Base-by-base conservation (phyloP, 2,797 vertebrate species). In the Sebastiscus albofasciatus region DNA sequence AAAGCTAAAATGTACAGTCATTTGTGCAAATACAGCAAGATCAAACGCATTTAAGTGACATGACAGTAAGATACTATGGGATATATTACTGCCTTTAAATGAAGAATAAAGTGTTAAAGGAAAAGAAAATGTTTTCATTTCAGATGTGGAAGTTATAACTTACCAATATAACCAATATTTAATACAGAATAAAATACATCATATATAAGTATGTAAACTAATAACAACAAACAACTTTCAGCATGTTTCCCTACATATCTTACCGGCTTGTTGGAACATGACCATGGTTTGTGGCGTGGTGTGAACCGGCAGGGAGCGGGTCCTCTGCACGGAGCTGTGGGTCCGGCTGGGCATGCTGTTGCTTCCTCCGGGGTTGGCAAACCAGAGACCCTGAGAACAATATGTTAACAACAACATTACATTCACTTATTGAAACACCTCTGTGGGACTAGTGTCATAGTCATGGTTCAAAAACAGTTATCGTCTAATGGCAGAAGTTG, bases 281-380 rank as follows among this genome's bases (percentile, higher is more conserved):
- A 97, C 96, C 97, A 99, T 96, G 86, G 96, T 98, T 92, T 97
- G 98, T 2, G 98, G 97, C 49, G 97, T 98, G 82, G 97, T 97
- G 95, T 99, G 98, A 75, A 99, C 98, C 0, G 98, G 98, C 88
- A 99, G 96, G 0, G 98, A 99, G 78, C 98, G 97, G 0, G 98
- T 99, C 92, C 98, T 97, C 80, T 99, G 98, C 70, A 99, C 98
- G 0, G 98, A 98, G 95, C 98, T 98, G 97, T 99, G 98, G 58
- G 95, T 97, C 42, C 98, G 95, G 90, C 98, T 99, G 56, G 98
- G 98, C 97, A 99, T 98, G 91, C 98, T 99, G 93, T 98, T 99
- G 90, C 98, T 99, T 90, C 98, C 98, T n/a, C 98, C 97, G 0
- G 98, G 98, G 93, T 99, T 99, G 81, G 98, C 98, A 71, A 99